These are phyloP conservation scores for Ennomos erosarius DNA, from an alignment of 2,888 invertebrate genomes.

Conservation along the genomic window DNA sequence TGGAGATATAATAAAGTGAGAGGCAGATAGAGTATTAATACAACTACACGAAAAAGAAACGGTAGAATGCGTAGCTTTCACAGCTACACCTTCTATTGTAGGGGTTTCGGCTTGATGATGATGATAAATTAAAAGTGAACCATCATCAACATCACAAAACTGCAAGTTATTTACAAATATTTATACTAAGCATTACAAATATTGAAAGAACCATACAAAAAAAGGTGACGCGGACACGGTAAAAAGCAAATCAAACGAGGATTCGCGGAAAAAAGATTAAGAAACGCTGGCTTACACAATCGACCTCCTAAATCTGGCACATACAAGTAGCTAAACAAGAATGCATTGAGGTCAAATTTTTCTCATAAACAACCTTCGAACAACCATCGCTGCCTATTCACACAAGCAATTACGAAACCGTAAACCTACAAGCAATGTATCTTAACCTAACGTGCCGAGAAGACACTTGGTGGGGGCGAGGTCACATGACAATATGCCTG, in stretches of 20 bases:
- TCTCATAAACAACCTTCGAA: conserved; percentile 68
- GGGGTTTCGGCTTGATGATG: too few species aligned
- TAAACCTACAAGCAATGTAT: conserved; percentile 58
- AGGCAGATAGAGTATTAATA: too few species aligned
- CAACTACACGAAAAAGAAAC: too few species aligned
- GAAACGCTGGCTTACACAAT: conserved; percentile 44
- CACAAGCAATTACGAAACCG: conserved; percentile 57
- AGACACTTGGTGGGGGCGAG: conserved; percentile 68
- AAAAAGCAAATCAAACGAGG: conserved; percentile 2
- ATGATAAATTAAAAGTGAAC: too few species aligned
- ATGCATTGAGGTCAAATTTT: conserved; percentile 66
- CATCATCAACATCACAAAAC: too few species aligned
- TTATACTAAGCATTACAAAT: too few species aligned
- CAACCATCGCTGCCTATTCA: conserved; percentile 53
- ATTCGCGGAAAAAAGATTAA: conserved; percentile 15
- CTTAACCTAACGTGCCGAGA: conserved; percentile 56
- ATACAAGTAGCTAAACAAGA: conserved; percentile 51
- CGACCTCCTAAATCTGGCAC: conserved; percentile 51
- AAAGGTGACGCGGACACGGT: too few species aligned
- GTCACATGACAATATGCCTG: conserved; percentile 61
- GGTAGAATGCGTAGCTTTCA: too few species aligned
- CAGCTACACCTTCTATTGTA: too few species aligned
- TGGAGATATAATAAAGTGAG: too few species aligned
- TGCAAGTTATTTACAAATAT: too few species aligned
- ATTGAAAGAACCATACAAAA: too few species aligned